Evolutionary conservation across 2,797 vertebrate species (phyloP).

Genomic region (Furcifer pardalis): DNA sequence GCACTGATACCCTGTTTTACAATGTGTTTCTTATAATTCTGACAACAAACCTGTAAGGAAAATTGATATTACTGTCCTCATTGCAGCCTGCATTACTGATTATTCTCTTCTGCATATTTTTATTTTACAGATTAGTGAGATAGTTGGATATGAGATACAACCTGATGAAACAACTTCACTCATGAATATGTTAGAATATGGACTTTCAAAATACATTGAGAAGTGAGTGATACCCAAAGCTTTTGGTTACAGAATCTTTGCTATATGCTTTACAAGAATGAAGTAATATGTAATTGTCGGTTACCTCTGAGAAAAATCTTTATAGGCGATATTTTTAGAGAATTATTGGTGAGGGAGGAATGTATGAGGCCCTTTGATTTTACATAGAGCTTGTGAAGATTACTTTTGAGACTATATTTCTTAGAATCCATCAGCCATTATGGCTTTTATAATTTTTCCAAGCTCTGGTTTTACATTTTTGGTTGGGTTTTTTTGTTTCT

Average conservation of each 20-base stretch:
- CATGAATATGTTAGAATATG: slow-evolving; percentile 83
- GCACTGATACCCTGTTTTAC: background rate
- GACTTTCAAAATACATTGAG: slow-evolving; percentile 80
- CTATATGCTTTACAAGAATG: background rate
- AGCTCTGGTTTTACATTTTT: background rate
- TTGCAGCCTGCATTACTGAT: background rate
- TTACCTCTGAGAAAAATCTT: background rate
- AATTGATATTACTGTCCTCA: background rate
- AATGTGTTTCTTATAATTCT: background rate
- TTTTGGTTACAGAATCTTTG: background rate
- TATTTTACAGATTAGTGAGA: slow-evolving; percentile 84
- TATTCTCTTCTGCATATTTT: slow-evolving; percentile 37
- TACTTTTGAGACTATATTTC: too few relatives aligned
- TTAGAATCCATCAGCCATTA: too few relatives aligned
- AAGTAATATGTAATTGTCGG: too few relatives aligned
- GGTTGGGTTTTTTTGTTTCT: too few relatives aligned
- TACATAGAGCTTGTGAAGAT: too few relatives aligned
- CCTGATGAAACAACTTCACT: slow-evolving; percentile 81
- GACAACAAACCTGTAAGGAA: background rate
- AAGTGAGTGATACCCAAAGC: slow-evolving; percentile 77
- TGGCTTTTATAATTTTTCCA: too few relatives aligned
- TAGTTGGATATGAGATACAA: slow-evolving; percentile 82
- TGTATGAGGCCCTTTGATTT: too few relatives aligned
- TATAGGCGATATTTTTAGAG: background rate
- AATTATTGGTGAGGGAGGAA: background rate